Evolutionary conservation across 2,797 vertebrate genomes (phyloP).

Genomic region (Liparis tanakae): DNA sequence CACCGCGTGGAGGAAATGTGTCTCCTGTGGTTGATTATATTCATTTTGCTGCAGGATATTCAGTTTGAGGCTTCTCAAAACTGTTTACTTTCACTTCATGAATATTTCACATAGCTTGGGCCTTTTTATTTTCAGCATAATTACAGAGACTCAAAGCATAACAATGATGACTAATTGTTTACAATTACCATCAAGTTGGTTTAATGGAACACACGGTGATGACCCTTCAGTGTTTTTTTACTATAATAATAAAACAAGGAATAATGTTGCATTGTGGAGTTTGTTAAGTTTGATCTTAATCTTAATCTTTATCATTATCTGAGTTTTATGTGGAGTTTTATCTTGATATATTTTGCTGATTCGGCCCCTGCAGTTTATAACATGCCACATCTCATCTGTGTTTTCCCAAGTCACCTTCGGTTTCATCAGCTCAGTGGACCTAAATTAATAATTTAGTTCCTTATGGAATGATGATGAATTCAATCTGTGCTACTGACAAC

Average conservation of each 20-base stretch:
- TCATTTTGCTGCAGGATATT: slow-evolving; percentile 11
- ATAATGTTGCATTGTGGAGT: neutral
- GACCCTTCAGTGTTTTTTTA: neutral
- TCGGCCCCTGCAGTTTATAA: neutral
- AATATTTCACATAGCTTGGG: slow-evolving; percentile 36
- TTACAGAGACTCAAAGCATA: slow-evolving; percentile 14
- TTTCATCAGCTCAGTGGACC: neutral
- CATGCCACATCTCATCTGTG: neutral
- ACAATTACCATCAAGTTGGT: slow-evolving; percentile 16
- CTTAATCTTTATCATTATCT: no score
- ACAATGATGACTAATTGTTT: slow-evolving; percentile 40
- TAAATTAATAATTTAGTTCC: neutral
- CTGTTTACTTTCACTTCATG: slow-evolving; percentile 30
- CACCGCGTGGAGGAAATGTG: slow-evolving; percentile 11
- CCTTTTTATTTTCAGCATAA: slow-evolving; percentile 25
- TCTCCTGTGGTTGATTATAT: neutral
- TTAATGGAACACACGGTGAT: slow-evolving; percentile 24
- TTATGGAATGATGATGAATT: neutral
- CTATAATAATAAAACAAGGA: slow-evolving; percentile 8
- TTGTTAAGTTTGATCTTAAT: slow-evolving; percentile 7
- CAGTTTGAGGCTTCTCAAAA: slow-evolving; percentile 1
- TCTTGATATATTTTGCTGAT: slow-evolving; percentile 8
- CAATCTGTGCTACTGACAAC: neutral
- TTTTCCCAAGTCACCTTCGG: neutral
- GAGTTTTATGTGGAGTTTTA: neutral